Conservation (phyloP, 2,888 invertebrate species). For the Leptarthrus brevirostris region DNA sequence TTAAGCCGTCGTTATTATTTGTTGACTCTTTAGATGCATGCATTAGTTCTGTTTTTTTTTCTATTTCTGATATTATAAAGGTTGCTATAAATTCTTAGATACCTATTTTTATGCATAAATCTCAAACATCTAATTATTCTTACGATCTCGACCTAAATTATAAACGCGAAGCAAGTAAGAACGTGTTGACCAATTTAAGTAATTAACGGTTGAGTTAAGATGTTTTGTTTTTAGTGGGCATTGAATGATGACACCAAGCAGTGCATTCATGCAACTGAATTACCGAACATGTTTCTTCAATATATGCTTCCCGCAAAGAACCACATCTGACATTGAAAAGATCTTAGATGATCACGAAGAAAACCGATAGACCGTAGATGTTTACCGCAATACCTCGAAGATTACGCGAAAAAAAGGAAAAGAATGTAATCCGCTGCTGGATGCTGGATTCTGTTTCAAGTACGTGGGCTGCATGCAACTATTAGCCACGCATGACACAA, state of each 20-base stretch:
- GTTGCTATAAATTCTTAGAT: no score
- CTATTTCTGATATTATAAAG: no score
- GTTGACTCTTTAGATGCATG: no score
- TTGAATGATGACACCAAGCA: constrained; percentile 1
- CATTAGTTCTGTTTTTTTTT: no score
- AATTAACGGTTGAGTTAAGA: constrained; percentile 22
- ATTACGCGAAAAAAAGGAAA: constrained; percentile 28
- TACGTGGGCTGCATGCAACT: constrained; percentile 36
- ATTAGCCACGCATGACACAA: constrained; percentile 15
- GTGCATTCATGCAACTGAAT: not conserved
- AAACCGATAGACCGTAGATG: constrained; percentile 51
- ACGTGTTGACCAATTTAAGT: not conserved
- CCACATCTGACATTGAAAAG: constrained; percentile 17
- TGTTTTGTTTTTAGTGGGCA: not conserved
- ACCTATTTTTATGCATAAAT: no score
- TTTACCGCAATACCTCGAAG: constrained; percentile 52
- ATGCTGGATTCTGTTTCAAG: constrained; percentile 21
- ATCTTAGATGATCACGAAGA: constrained; percentile 20
- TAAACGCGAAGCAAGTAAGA: no score
- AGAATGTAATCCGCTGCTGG: not conserved
- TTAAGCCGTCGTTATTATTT: no score
- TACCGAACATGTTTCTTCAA: constrained; percentile 2
- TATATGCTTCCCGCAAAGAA: constrained; percentile 3
- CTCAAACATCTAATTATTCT: no score
- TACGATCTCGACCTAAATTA: no score